A percentile compares a stretch with the other conserved stretches of the same genome.
These are phyloP conservation scores for Sitophilus oryzae DNA, from an alignment of 1,140 invertebrate species.

Conservation along the genomic window DNA sequence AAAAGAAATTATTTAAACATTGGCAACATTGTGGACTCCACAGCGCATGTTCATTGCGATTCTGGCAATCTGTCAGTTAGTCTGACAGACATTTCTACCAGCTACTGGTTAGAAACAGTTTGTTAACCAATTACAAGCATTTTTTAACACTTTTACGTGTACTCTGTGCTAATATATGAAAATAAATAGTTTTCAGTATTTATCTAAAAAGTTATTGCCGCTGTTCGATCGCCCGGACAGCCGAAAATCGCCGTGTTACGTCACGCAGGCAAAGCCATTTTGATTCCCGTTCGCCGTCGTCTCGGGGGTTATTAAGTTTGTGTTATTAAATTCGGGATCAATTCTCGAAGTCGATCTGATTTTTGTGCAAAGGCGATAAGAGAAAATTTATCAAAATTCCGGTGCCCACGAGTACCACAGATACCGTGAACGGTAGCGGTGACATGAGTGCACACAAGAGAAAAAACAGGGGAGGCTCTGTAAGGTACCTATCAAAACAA, in stretches of 20 bases:
- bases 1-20: too few relatives aligned
- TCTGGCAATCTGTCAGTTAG: conserved; percentile 24
- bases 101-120: conserved; percentile 21
- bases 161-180: background rate
- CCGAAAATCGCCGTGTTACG: conserved; percentile 35
- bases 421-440: conserved; percentile 52
- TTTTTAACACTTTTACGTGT: conserved; percentile 7
- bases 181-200: background rate
- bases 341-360: conserved; percentile 11
- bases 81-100: conserved; percentile 31
- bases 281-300: conserved; percentile 32
- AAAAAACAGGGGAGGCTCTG: conserved; percentile 53
- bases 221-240: conserved; percentile 10
- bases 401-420: conserved; percentile 56
- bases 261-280: conserved; percentile 41
- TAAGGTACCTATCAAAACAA: conserved; percentile 42
- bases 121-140: conserved; percentile 23
- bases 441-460: conserved; percentile 55
- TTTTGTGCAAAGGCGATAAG: conserved; percentile 8
- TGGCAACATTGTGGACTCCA: background rate
- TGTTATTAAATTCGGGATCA: conserved; percentile 12
- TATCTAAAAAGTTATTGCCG: background rate
- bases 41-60: conserved; percentile 10
- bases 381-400: conserved; percentile 52
- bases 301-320: conserved; percentile 12